Percentiles rank a stretch among this genome's conserved stretches.
These are phyloP conservation scores for Microctonus hyperodae DNA, from an alignment of 2,888 invertebrate genomes.

Conservation along the genomic window DNA sequence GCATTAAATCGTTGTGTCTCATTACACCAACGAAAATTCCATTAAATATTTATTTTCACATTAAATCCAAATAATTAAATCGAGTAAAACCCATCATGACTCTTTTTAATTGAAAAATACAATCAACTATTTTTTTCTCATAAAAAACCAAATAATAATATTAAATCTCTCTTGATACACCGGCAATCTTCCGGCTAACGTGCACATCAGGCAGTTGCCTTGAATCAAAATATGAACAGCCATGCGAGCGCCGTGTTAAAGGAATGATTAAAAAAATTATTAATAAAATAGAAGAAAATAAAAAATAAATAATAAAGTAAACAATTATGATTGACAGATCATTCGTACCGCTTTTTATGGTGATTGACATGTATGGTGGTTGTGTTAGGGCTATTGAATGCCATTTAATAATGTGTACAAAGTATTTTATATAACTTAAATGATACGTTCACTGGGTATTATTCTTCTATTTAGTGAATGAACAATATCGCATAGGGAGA, in stretches of 20 bases:
- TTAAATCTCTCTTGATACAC: not conserved
- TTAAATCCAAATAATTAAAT: too few relatives aligned
- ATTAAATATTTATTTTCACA: not conserved
- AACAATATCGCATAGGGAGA: conserved; percentile 33
- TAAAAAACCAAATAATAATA: not conserved
- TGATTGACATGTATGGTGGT: conserved; percentile 46
- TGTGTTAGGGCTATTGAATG: conserved; percentile 21
- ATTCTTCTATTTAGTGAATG: conserved; percentile 1
- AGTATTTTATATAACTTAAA: conserved; percentile 14
- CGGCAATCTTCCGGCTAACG: not conserved
- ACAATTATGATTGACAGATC: conserved; percentile 54
- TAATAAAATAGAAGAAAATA: conserved; percentile 10
- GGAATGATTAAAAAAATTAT: conserved; percentile 14
- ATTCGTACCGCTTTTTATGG: conserved; percentile 49
- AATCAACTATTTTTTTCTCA: too few relatives aligned
- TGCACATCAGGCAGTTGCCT: not conserved
- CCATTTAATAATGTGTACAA: conserved; percentile 16
- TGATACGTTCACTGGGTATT: not conserved
- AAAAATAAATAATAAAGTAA: conserved; percentile 4
- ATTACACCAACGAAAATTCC: not conserved
- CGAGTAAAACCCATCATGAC: too few relatives aligned
- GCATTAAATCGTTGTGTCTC: conserved; percentile 8
- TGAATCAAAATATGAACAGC: not conserved
- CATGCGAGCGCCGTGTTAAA: not conserved
- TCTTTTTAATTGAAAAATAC: too few relatives aligned